Evolutionary conservation across 2,888 invertebrate species (phyloP).

Genomic region (Chymomyza amoena): DNA sequence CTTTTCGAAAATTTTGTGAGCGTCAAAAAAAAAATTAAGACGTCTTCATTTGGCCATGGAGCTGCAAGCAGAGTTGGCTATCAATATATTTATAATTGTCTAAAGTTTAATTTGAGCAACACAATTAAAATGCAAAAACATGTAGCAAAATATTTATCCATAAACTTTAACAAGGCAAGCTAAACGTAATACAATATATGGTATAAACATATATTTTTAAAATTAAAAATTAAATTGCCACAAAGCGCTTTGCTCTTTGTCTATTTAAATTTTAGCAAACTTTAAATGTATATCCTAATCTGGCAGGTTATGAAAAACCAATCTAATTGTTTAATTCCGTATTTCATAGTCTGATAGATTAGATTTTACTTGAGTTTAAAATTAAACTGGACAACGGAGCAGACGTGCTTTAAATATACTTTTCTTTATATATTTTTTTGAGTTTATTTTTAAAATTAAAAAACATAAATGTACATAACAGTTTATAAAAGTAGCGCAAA

Average conservation of each 20-base stretch:
- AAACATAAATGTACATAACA: constrained; percentile 44
- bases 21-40: not conserved
- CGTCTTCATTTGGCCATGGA: constrained; percentile 20
- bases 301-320: no score
- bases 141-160: constrained; percentile 28
- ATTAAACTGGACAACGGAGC: not conserved
- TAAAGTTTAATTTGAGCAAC: constrained; percentile 16
- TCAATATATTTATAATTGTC: constrained; percentile 28
- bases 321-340: no score
- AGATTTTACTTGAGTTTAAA: not conserved
- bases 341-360: not conserved
- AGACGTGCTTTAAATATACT: not conserved
- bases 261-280: not conserved
- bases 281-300: no score
- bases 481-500: constrained; percentile 49
- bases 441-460: constrained; percentile 12
- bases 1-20: constrained; percentile 42
- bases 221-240: not conserved
- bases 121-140: not conserved
- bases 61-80: constrained; percentile 18
- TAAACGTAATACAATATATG: not conserved
- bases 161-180: constrained; percentile 48
- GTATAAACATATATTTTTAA: not conserved
- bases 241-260: not conserved
- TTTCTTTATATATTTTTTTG: not conserved